A percentile compares a stretch with the other conserved stretches of the same genome.
These are phyloP conservation scores for Bellardia pandia DNA, from an alignment of 2,888 invertebrate genomes.

Conservation along the genomic window DNA sequence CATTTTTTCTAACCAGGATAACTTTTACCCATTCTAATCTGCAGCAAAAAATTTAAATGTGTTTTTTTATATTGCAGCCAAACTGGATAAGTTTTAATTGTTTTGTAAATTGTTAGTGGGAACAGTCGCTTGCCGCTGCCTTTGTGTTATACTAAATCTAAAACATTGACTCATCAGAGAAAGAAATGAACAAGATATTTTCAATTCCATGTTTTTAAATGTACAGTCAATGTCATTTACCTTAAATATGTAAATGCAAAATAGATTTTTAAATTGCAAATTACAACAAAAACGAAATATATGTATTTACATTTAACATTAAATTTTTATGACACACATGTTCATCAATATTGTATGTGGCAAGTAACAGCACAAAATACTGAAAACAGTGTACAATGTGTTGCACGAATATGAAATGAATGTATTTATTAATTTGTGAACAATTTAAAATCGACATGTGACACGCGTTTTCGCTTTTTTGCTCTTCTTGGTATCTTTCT, in stretches of 20 bases:
- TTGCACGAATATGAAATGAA: slow-evolving; percentile 41
- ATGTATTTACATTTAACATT: slow-evolving; percentile 32
- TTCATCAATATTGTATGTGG: slow-evolving; percentile 59
- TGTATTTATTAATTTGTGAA: slow-evolving; percentile 82
- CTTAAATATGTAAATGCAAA: slow-evolving; percentile 28
- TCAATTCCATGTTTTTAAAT: too few relatives aligned
- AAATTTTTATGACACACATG: slow-evolving; percentile 56
- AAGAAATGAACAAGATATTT: too few relatives aligned
- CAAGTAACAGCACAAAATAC: slow-evolving; percentile 10
- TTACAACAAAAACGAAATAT: slow-evolving; percentile 32
- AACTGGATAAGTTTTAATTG: too few relatives aligned
- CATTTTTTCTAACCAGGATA: too few relatives aligned
- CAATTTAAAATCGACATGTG: slow-evolving; percentile 83
- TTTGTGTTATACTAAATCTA: too few relatives aligned
- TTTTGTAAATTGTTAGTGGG: too few relatives aligned
- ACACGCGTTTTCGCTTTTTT: slow-evolving; percentile 80
- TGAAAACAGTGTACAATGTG: slow-evolving; percentile 26
- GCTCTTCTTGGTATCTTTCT: neutral
- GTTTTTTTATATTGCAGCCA: too few relatives aligned
- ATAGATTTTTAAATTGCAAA: slow-evolving; percentile 35
- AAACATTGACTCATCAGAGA: too few relatives aligned
- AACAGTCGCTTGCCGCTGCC: too few relatives aligned
- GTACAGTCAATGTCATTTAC: slow-evolving; percentile 1
- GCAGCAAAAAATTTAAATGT: too few relatives aligned
- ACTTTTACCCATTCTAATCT: too few relatives aligned